Conservation (phyloP, 2,113 vertebrate genomes). For the Bagarius yarrelli region DNA sequence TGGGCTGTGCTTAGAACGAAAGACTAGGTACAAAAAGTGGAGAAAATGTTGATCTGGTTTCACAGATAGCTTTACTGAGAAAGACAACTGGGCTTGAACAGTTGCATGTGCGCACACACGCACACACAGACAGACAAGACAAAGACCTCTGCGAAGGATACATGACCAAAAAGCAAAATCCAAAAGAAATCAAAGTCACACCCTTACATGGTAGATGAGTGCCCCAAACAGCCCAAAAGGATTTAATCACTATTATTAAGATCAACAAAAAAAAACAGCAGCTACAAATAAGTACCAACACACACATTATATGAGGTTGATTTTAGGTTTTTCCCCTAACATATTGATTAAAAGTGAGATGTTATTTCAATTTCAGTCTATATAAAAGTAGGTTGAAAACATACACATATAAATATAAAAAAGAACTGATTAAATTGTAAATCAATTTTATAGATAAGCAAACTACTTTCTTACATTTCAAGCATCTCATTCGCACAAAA, state of each 20-base stretch:
- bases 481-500: slow-evolving; percentile 29
- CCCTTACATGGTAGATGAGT: not conserved
- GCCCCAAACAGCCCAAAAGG: not conserved
- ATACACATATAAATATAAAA: not conserved
- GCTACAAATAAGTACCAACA: not conserved
- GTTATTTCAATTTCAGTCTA: not conserved
- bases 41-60: slow-evolving; percentile 68
- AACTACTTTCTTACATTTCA: slow-evolving; percentile 21
- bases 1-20: slow-evolving; percentile 38
- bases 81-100: slow-evolving; percentile 56
- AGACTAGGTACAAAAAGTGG: slow-evolving; percentile 54
- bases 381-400: not conserved
- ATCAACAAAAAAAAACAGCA: slow-evolving; percentile 15
- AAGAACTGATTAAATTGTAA: not conserved
- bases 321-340: not conserved
- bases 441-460: slow-evolving; percentile 1
- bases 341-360: not conserved
- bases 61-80: slow-evolving; percentile 66
- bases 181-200: slow-evolving; percentile 10
- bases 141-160: not conserved
- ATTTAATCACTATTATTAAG: not conserved
- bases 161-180: slow-evolving; percentile 17
- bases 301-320: not conserved
- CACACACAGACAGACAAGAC: slow-evolving; percentile 32
- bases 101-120: slow-evolving; percentile 24